Percentiles rank a stretch among this genome's conserved stretches.
These are phyloP conservation scores for Brachionus koreanus DNA, from an alignment of 1,140 invertebrate genomes.

Conservation along the genomic window DNA sequence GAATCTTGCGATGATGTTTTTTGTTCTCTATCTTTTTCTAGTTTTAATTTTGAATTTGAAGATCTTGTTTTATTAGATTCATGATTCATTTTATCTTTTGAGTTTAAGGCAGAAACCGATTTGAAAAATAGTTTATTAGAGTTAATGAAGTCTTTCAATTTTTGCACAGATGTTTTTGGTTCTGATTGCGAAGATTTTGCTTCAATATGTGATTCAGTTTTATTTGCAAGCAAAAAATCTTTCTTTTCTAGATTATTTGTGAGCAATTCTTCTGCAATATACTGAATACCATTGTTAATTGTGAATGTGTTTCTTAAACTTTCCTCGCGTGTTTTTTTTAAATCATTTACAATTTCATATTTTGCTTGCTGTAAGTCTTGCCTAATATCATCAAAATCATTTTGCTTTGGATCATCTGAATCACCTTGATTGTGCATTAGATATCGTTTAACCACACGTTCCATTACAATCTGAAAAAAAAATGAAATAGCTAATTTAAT, in stretches of 20 bases:
- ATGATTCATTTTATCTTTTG: neutral
- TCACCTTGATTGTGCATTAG: constrained; percentile 45
- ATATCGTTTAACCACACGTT: constrained; percentile 39
- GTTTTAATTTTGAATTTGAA: neutral
- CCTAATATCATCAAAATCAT: constrained; percentile 38
- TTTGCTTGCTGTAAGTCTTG: constrained; percentile 13
- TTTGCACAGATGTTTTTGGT: neutral
- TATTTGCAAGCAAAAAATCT: neutral
- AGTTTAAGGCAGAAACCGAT: neutral
- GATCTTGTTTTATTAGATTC: neutral
- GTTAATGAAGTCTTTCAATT: neutral
- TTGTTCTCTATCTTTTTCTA: neutral
- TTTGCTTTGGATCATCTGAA: constrained; percentile 38
- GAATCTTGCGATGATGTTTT: neutral
- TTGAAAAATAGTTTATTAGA: neutral
- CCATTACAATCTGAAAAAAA: constrained; percentile 36
- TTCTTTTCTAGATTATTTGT: neutral
- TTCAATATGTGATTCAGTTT: neutral
- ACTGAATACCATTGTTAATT: constrained; percentile 31
- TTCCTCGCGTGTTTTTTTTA: constrained; percentile 18
- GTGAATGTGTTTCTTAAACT: neutral
- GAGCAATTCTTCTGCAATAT: neutral
- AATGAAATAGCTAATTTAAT: neutral
- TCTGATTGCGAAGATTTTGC: neutral
- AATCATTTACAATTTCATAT: constrained; percentile 36